Evolutionary conservation across 2,797 vertebrate genomes (phyloP).

Genomic region (Aldrovandia affinis): DNA sequence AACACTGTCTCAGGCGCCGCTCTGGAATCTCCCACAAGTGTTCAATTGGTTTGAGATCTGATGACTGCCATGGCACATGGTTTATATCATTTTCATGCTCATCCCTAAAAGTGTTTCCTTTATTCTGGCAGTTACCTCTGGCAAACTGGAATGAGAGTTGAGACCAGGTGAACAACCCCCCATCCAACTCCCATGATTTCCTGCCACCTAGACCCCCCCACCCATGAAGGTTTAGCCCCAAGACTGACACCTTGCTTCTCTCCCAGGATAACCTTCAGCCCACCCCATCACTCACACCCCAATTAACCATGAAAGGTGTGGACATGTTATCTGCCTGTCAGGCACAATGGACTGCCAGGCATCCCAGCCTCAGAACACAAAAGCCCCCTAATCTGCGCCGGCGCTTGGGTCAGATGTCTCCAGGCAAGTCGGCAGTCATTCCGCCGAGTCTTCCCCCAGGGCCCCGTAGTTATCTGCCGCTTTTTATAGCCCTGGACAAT

Average conservation of each 20-base stretch:
- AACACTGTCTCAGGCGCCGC: too few relatives aligned
- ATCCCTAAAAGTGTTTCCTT: too few relatives aligned
- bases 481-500: constrained; percentile 29
- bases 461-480: constrained; percentile 22
- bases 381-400: constrained; percentile 41
- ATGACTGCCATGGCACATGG: too few relatives aligned
- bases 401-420: constrained; percentile 33
- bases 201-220: neutral
- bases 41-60: too few relatives aligned
- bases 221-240: neutral
- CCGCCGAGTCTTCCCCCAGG: neutral
- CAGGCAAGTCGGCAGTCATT: constrained; percentile 23
- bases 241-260: neutral
- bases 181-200: neutral
- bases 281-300: constrained; percentile 31
- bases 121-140: too few relatives aligned
- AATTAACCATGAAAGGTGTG: constrained; percentile 41
- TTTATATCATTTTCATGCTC: too few relatives aligned
- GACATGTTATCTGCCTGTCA: constrained; percentile 50
- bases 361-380: constrained; percentile 43
- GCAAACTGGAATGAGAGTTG: neutral
- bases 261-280: constrained; percentile 19
- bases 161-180: neutral
- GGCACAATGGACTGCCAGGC: constrained; percentile 42
- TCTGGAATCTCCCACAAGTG: neutral